These are phyloP conservation scores for Brachyptera risi DNA, from an alignment of 2,888 invertebrate species.

Conservation along the genomic window DNA sequence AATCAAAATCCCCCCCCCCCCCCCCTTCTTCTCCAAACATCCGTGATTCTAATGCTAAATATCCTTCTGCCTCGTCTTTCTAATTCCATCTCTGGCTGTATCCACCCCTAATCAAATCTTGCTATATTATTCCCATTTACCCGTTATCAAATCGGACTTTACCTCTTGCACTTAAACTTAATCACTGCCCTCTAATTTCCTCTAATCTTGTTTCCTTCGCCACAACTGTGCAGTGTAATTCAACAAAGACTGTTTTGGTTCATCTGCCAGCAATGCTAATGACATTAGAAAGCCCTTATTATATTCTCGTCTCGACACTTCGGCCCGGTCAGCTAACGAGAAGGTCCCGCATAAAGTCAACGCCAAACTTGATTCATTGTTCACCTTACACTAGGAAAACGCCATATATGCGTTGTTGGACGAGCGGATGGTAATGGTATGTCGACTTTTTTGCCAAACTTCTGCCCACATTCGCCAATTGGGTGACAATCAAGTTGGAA, in stretches of 20 bases:
- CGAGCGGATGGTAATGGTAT: no score
- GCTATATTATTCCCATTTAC: constrained; percentile 13
- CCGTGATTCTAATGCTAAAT: background rate
- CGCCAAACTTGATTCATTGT: no score
- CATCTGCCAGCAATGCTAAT: constrained; percentile 14
- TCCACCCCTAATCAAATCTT: constrained; percentile 12
- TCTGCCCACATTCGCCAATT: no score
- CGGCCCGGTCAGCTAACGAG: no score
- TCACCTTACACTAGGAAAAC: no score
- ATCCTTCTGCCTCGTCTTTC: background rate
- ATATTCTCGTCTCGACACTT: constrained; percentile 1
- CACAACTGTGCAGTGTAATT: constrained; percentile 14
- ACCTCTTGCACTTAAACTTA: constrained; percentile 14
- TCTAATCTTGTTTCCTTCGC: constrained; percentile 18
- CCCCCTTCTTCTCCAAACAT: background rate
- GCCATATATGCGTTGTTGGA: no score
- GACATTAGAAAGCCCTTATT: constrained; percentile 8
- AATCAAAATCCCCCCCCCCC: background rate
- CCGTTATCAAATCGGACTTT: constrained; percentile 15
- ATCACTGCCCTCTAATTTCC: constrained; percentile 22
- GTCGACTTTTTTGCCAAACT: no score
- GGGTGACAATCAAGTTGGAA: no score
- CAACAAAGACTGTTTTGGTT: constrained; percentile 10
- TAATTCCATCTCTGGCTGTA: background rate
- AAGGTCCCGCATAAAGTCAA: no score